These are phyloP conservation scores for Sinotaia quadrata DNA, from an alignment of 2,888 invertebrate genomes.

Conservation along the genomic window DNA sequence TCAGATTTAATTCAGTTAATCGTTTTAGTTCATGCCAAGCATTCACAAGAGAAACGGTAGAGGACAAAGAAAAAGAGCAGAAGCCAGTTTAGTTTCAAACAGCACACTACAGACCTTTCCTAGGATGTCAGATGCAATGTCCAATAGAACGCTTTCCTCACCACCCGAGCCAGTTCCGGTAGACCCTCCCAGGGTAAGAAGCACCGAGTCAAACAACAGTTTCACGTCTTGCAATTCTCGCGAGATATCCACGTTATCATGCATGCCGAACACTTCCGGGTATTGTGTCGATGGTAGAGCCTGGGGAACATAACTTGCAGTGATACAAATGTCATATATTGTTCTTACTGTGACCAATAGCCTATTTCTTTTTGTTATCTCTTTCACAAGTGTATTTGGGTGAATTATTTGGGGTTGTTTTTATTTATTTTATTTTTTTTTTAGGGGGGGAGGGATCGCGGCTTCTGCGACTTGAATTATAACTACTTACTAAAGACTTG, in stretches of 20 bases:
- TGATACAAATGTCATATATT: no score
- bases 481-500: no score
- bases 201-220: conserved; percentile 81
- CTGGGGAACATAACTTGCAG: conserved; percentile 43
- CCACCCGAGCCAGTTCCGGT: conserved; percentile 55
- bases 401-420: no score
- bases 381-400: no score
- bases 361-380: no score
- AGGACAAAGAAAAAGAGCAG: background rate
- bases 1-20: no score
- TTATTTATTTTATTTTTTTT: no score
- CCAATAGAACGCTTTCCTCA: conserved; percentile 64
- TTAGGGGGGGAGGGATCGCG: no score
- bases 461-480: no score
- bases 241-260: conserved; percentile 91
- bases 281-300: conserved; percentile 83
- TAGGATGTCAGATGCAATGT: conserved; percentile 69
- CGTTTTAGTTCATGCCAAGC: background rate
- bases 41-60: background rate
- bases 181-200: conserved; percentile 80
- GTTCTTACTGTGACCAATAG: no score
- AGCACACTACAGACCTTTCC: conserved; percentile 60
- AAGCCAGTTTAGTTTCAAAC: background rate
- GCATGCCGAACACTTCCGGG: conserved; percentile 91
- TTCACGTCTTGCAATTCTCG: conserved; percentile 85